These are phyloP conservation scores for Globodera rostochiensis DNA, from an alignment of 1,140 invertebrate genomes.

Conservation along the genomic window DNA sequence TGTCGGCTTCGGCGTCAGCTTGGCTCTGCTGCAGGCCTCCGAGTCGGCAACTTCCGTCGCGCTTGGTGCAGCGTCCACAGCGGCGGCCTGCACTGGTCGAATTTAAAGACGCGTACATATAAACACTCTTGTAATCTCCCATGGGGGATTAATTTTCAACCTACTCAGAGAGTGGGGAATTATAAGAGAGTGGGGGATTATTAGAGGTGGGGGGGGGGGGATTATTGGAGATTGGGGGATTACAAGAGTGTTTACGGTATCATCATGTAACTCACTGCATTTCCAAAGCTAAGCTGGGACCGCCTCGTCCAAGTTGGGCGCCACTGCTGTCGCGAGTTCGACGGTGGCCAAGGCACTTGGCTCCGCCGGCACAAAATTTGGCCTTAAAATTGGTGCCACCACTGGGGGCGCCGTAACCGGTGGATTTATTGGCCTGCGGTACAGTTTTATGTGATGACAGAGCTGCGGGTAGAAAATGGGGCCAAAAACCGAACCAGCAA, in stretches of 20 bases:
- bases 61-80: background rate
- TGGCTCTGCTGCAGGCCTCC: constrained; percentile 1
- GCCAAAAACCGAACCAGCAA: background rate
- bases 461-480: background rate
- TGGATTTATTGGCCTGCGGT: background rate
- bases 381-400: constrained; percentile 7
- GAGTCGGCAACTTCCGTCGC: background rate
- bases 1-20: constrained; percentile 9
- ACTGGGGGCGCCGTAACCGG: background rate
- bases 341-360: constrained; percentile 4
- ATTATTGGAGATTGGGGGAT: background rate
- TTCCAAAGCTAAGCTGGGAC: background rate
- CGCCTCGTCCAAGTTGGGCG: constrained; percentile 3
- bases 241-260: too few relatives aligned
- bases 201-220: background rate
- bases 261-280: background rate
- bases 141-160: too few relatives aligned
- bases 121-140: too few relatives aligned
- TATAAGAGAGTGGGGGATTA: too few relatives aligned
- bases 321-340: background rate
- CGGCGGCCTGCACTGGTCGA: background rate
- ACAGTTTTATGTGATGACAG: background rate
- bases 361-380: constrained; percentile 2
- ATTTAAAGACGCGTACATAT: background rate
- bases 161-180: too few relatives aligned